These are phyloP conservation scores for Xestia ashworthii DNA, from an alignment of 2,888 invertebrate genomes.

Conservation along the genomic window DNA sequence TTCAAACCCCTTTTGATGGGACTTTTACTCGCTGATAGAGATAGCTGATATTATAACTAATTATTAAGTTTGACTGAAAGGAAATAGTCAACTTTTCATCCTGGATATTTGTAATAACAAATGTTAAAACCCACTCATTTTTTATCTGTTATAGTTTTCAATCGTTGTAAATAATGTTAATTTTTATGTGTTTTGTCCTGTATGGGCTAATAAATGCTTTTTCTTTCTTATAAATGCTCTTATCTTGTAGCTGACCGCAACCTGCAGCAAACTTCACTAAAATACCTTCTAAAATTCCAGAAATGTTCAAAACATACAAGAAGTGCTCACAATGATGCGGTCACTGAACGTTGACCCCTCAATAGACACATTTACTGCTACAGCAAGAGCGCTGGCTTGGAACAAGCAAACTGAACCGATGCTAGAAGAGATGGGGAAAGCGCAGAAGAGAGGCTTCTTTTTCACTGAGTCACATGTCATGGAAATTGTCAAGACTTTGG, in stretches of 20 bases:
- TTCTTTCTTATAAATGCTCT: no score
- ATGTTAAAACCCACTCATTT: not conserved
- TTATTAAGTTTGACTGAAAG: not conserved
- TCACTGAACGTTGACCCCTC: conserved; percentile 88
- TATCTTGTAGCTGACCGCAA: not conserved
- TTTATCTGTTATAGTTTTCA: no score
- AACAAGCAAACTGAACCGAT: conserved; percentile 81
- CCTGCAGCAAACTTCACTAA: not conserved
- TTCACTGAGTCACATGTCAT: conserved; percentile 86
- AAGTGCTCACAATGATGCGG: conserved; percentile 90
- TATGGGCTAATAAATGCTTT: no score
- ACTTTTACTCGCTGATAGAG: no score
- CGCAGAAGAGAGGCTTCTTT: conserved; percentile 72
- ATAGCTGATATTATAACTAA: no score
- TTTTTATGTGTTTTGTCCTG: no score
- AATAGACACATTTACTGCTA: conserved; percentile 86
- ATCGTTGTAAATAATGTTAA: no score
- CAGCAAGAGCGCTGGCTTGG: conserved; percentile 88
- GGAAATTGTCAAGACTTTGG: conserved; percentile 86
- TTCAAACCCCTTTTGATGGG: no score
- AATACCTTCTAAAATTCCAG: conserved; percentile 71
- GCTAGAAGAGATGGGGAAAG: conserved; percentile 79
- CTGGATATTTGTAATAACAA: not conserved
- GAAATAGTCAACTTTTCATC: not conserved
- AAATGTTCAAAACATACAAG: conserved; percentile 82